Conservation (phyloP, 1,140 invertebrate genomes). For the Adoxophyes honmai region DNA sequence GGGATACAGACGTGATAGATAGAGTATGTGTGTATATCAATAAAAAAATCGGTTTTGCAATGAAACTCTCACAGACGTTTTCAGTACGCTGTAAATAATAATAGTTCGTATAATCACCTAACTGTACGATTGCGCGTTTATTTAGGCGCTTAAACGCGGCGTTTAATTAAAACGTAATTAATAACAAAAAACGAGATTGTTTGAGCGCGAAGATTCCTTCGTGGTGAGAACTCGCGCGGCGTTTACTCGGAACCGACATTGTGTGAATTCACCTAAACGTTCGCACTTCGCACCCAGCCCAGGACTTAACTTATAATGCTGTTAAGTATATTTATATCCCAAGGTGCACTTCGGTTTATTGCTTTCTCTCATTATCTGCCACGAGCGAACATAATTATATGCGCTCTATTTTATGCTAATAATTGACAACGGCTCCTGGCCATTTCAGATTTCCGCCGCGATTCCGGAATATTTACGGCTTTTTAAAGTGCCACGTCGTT, state of each 20-base stretch:
- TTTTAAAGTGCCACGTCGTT: too few relatives aligned
- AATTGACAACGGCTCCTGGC: conserved; percentile 8
- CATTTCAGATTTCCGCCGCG: neutral
- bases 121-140: too few relatives aligned
- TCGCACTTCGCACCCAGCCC: neutral
- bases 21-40: too few relatives aligned
- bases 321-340: neutral
- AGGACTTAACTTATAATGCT: neutral
- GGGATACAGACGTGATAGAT: too few relatives aligned
- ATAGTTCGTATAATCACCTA: too few relatives aligned
- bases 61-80: too few relatives aligned
- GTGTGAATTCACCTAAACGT: neutral
- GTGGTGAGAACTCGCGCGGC: neutral
- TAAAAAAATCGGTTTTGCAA: too few relatives aligned
- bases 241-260: neutral
- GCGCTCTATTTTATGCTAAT: neutral
- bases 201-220: neutral
- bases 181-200: neutral
- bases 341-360: neutral
- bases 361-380: conserved; percentile 11
- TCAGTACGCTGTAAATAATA: too few relatives aligned
- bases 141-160: too few relatives aligned
- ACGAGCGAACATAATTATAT: neutral
- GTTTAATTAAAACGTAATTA: neutral
- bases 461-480: too few relatives aligned